Conservation (phyloP, 2,888 invertebrate species). For the Stegophylla sp. region DNA sequence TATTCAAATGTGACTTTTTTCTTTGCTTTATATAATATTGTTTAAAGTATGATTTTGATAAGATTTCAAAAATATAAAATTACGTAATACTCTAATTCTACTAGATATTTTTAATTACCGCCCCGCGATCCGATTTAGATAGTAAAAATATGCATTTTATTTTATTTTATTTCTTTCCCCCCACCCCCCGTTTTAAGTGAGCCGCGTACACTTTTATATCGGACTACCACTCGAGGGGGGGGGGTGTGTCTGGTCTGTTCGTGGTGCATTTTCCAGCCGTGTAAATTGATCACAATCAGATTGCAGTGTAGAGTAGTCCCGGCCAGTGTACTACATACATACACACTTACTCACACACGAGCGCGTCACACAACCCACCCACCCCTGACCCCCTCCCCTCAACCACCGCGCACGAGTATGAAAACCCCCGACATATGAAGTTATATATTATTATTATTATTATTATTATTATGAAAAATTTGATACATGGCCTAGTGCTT, state of each 20-base stretch:
- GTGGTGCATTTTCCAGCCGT: slow-evolving; percentile 31
- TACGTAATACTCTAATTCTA: no score
- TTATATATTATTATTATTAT: slow-evolving; percentile 41
- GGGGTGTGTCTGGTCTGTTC: slow-evolving; percentile 8
- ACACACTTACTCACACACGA: background rate
- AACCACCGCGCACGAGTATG: background rate
- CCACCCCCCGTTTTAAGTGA: background rate
- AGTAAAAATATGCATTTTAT: no score
- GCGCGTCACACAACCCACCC: no score
- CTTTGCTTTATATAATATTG: no score
- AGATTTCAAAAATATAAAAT: no score
- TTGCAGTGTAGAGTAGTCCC: no score
- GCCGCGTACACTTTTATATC: slow-evolving; percentile 6
- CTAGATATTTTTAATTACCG: no score
- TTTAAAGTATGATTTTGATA: no score
- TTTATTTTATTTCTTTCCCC: background rate
- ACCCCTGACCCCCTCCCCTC: no score
- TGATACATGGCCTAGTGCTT: slow-evolving; percentile 52
- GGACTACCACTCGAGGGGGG: slow-evolving; percentile 20
- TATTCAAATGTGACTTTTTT: no score
- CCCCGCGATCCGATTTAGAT: no score
- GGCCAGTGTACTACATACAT: background rate
- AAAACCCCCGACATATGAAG: slow-evolving; percentile 35
- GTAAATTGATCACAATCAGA: slow-evolving; percentile 43
- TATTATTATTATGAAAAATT: slow-evolving; percentile 57